Evolutionary conservation across 2,797 vertebrate genomes (phyloP), one percentile per base, ranked within the genome.

Genomic region (Chromis chromis): DNA sequence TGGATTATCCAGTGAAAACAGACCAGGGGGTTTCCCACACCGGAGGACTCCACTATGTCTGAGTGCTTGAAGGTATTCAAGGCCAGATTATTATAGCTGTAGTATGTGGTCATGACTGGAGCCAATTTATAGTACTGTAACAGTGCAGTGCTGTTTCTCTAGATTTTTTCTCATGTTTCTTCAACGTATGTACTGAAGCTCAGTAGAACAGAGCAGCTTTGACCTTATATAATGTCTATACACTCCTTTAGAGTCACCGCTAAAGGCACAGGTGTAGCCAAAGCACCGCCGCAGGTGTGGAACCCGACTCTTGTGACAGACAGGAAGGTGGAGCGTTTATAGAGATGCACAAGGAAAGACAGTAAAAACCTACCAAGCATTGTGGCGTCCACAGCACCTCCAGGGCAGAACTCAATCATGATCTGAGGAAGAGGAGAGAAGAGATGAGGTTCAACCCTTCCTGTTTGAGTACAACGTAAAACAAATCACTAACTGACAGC

Each of bases 371-470:
- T 94, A 99, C 98, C 98, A 22, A 99, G 91, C 98, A 99, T 99
- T 24, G 93, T 96, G 88, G 98, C 98, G 62, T 99, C 98, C 82
- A 99, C 96, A 0, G 98, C 98, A 59, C 98, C 98, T 17, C 98
- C 98, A 0, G 96, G 94, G 62, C 98, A 99, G 93, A 99, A 99
- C 92, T 99, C 98, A 2, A 99, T 99, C 97, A 99, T 97, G 89
- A 99, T 99, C 98, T 99, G 88, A 8, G 46, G 59, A 53, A 28
- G 12, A 52, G 16, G 7, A n/a, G 57, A 52, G 31, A 72, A 8
- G 11, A 31, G 28, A 25, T n/a, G 36, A 70, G n/a, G 4, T 72
- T 73, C 22, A 71, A 62, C 16, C 60, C 14, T 62, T 11, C 6
- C 3, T 4, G 62, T 16, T 24, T 27, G 39, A 59, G 9, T 19